These are phyloP conservation scores for Biston betularia DNA, from an alignment of 2,888 invertebrate species.

Conservation along the genomic window DNA sequence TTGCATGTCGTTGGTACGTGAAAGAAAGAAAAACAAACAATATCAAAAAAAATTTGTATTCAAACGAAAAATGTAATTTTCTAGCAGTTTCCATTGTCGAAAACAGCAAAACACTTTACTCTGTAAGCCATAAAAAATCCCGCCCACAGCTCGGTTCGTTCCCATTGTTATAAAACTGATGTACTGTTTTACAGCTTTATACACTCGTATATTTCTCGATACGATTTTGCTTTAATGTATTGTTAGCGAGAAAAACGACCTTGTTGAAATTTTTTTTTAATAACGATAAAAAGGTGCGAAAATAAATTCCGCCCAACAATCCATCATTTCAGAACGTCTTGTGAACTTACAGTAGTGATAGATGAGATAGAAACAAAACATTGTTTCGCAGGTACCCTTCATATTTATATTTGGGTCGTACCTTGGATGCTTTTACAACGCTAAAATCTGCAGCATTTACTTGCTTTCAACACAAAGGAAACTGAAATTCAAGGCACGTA, in stretches of 20 bases:
- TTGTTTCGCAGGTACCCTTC: constrained; percentile 61
- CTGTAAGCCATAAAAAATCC: constrained; percentile 32
- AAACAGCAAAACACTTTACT: constrained; percentile 38
- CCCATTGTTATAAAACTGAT: constrained; percentile 38
- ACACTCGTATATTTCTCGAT: constrained; percentile 18
- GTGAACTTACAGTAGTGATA: constrained; percentile 25
- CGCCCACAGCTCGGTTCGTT: constrained; percentile 23
- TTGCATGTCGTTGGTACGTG: too few species aligned
- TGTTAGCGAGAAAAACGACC: constrained; percentile 11
- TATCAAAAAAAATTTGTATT: neutral
- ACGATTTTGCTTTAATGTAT: constrained; percentile 32
- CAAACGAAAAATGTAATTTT: constrained; percentile 42
- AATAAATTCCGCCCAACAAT: constrained; percentile 32
- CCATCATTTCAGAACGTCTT: constrained; percentile 25
- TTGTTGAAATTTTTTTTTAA: constrained; percentile 25
- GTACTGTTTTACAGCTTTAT: constrained; percentile 35
- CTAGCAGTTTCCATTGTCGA: constrained; percentile 34
- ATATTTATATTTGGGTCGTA: constrained; percentile 67
- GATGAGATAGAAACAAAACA: constrained; percentile 33
- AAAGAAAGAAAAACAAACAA: too few species aligned
- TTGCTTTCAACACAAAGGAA: constrained; percentile 69
- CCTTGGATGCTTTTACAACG: constrained; percentile 68
- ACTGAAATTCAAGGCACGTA: constrained; percentile 72
- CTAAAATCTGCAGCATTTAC: constrained; percentile 72
- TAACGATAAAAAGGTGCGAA: constrained; percentile 7